A percentile compares a stretch with the other conserved stretches of the same genome.
Evolutionary conservation across 2,113 vertebrate species (phyloP).

Genomic region (Calyptomena viridis): DNA sequence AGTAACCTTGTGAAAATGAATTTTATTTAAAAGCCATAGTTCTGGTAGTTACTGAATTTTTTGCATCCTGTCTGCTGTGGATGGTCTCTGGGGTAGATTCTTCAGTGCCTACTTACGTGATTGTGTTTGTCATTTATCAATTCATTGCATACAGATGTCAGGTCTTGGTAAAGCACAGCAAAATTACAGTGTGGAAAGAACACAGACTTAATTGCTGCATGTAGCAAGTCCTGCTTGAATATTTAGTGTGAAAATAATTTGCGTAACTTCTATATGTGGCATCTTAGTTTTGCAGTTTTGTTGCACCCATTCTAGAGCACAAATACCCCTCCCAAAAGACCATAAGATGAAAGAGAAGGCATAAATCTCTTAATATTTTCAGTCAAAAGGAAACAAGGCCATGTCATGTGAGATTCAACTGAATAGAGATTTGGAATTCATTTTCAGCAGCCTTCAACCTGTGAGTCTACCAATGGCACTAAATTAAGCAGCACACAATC

Average conservation of each 20-base stretch:
- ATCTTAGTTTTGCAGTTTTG: not conserved
- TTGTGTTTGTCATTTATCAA: not conserved
- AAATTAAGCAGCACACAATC: not conserved
- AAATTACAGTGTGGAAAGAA: not conserved
- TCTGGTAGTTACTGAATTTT: not conserved
- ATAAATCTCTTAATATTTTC: not conserved
- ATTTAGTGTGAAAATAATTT: not conserved
- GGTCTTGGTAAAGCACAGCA: not conserved
- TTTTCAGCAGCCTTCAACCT: not conserved
- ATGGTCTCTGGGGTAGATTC: not conserved
- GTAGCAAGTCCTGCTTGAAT: not conserved
- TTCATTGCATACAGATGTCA: fast-evolving
- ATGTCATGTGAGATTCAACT: not conserved
- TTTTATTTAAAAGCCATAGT: not conserved
- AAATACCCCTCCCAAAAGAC: not conserved
- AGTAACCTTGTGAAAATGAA: not conserved
- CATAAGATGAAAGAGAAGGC: not conserved
- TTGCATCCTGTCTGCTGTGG: not conserved
- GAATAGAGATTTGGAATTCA: not conserved
- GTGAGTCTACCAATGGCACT: not conserved
- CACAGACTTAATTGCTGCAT: not conserved
- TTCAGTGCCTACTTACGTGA: not conserved
- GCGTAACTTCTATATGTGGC: not conserved
- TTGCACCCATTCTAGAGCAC: not conserved
- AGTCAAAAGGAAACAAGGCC: not conserved